Evolutionary conservation across 2,113 vertebrate species (phyloP), one percentile per base, ranked within the genome.

Genomic region (Hyaena hyaena): DNA sequence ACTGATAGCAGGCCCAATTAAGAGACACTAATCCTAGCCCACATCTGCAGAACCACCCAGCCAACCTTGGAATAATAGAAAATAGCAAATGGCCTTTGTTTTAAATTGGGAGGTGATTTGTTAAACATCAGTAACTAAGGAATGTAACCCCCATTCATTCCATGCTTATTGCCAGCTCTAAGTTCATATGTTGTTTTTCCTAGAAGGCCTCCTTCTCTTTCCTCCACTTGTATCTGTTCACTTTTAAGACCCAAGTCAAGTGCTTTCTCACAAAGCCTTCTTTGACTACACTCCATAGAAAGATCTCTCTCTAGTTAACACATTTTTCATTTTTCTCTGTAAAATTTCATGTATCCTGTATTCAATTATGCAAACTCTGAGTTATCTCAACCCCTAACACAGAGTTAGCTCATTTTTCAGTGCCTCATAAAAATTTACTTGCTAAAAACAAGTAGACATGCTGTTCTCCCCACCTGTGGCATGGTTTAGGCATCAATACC

Each of bases 401-500:
- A 84, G 58, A 95, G 65, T 26, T 74, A 68, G 21, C 71, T 93
- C 23, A 82, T 58, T 31, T 31, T 43, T 61, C 45, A n/a, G 76
- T 43, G 12, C 39, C 55, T 88, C 90, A 84, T 86, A 71, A 92
- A 81, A 97, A 90, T 69, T 35, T 50, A 83, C 26, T 65, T 35
- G 26, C 39, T 82, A 15, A 85, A 97, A 92, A 48, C 7, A 90
- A 96, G 68, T 24, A 43, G 2, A 63, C 65, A 88, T 93, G 43
- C 94, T 95, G 92, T 73, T 74, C 69, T 96, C 10, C 23, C 50
- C 26, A 77, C 28, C 21, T 76, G 33, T 95, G 23, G 10, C 35
- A 80, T 88, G 84, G 53, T 97, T 83, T 68, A 77, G 88, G 45
- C 71, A 68, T 90, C 92, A 93, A 0, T 81, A 93, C 23, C n/a